phyloP scores from a whole-genome alignment of 1,140 invertebrate genomes.

The Oncopeltus fasciatus region DNA sequence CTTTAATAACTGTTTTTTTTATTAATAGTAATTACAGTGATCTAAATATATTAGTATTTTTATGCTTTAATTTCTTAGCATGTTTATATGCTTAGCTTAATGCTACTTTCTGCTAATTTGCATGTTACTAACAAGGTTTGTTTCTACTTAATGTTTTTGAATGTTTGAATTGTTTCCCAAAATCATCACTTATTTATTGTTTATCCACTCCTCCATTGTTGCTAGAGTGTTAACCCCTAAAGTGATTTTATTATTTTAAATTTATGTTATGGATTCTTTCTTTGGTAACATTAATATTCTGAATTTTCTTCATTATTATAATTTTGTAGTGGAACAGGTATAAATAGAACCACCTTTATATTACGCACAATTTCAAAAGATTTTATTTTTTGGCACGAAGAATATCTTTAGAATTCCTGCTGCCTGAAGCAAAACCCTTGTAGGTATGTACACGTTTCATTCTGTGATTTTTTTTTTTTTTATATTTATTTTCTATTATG shows the following conservation, averaged over 20 bases:
- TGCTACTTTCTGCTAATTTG: not conserved
- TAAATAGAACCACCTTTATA: not conserved
- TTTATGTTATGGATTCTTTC: too few species aligned
- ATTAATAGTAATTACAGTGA: too few species aligned
- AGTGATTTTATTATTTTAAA: too few species aligned
- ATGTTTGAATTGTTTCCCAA: not conserved
- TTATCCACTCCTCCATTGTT: conserved; percentile 2
- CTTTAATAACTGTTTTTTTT: too few species aligned
- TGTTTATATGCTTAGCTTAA: not conserved
- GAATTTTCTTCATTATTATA: conserved; percentile 1
- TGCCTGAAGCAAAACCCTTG: not conserved
- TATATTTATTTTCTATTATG: not conserved
- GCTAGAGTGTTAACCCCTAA: not conserved
- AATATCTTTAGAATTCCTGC: conserved; percentile 4
- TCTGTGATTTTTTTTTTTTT: not conserved
- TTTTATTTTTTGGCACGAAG: conserved; percentile 1
- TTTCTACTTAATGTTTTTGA: not conserved
- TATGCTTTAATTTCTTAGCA: too few species aligned
- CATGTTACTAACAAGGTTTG: not conserved
- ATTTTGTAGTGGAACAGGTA: conserved; percentile 5
- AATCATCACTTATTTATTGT: not conserved
- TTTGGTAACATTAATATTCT: conserved; percentile 6
- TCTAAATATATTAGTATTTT: too few species aligned
- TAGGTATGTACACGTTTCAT: not conserved
- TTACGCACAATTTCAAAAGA: not conserved